Base-by-base conservation (phyloP, 2,113 vertebrate genomes). In the Geococcyx californianus region DNA sequence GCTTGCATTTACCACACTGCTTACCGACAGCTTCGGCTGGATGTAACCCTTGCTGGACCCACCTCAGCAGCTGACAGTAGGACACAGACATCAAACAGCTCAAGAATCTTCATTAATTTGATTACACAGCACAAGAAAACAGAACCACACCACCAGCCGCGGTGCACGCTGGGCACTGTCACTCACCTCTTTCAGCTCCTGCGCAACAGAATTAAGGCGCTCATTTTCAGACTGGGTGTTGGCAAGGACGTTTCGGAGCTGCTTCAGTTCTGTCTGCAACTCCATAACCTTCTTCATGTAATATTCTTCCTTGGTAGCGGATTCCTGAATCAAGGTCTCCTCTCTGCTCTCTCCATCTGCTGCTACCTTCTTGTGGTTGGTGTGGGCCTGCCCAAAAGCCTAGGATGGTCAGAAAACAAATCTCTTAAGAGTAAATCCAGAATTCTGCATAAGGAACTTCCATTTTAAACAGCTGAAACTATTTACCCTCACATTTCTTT, bases 271-370 rank as follows among this genome's bases (percentile, higher is more conserved):
- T 7, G 98, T 98, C 97, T 99, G 99, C 89, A 99, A 91, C 92
- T 99, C 99, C 56, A 99, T 98, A 81, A 99, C 98, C 91, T 98
- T 99, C 96, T 99, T 98, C 97, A 99, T 99, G 34, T 99, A 99
- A 81, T 98, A 98, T 51, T 99, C 99, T 96, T 99, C 99, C 97
- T 99, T 99, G 90, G 99, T 99, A 85, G 99, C 99, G 0, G 99
- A 99, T 96, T 99, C 99, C 96, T 99, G 97, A 88, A 99, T 99
- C 91, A 99, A 98, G 14, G 99, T 99, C 96, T 99, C 99, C 85
- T 99, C 99, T 59, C 99, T 98, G 97, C 99, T 99, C 94, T 99
- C 99, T 13, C 99, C 99, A 21, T 99, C 99, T 12, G 99, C 99
- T 13, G 99, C 99, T 83, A 99, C 99, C 94, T 99, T 99, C 97